phyloP scores from a whole-genome alignment of 2,113 vertebrate genomes.

The Nothobranchius kuhntae region DNA sequence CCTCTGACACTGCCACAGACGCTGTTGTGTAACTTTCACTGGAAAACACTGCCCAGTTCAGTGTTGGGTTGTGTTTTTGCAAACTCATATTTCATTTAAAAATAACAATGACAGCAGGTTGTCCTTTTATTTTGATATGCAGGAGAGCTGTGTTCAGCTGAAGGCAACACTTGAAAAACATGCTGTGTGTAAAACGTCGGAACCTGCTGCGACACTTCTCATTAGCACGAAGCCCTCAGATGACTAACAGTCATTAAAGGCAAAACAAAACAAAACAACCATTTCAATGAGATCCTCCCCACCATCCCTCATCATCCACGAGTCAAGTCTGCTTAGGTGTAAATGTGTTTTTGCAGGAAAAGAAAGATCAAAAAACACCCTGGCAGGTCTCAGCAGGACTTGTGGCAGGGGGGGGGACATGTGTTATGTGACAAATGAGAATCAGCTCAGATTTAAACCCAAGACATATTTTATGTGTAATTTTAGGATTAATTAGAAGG shows the following conservation, averaged over 20 bases:
- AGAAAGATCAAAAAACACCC: neutral
- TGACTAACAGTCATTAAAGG: neutral
- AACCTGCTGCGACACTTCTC: neutral
- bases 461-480: neutral
- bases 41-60: conserved; percentile 66
- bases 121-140: conserved; percentile 27
- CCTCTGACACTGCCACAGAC: conserved; percentile 61
- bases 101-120: conserved; percentile 11
- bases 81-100: conserved; percentile 25
- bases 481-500: neutral
- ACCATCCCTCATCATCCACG: conserved; percentile 9
- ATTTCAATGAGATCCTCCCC: neutral
- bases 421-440: conserved; percentile 11
- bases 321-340: conserved; percentile 24
- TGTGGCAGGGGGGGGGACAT: conserved; percentile 27
- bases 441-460: neutral
- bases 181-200: conserved; percentile 8
- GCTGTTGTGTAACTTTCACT: conserved; percentile 52
- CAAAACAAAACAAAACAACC: neutral
- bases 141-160: conserved; percentile 30
- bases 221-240: conserved; percentile 1
- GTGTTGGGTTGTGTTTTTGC: conserved; percentile 43
- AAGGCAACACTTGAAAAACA: conserved; percentile 30
- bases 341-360: neutral
- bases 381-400: conserved; percentile 54